phyloP scores from a whole-genome alignment of 2,888 invertebrate species.

The Drosophila borealis region DNA sequence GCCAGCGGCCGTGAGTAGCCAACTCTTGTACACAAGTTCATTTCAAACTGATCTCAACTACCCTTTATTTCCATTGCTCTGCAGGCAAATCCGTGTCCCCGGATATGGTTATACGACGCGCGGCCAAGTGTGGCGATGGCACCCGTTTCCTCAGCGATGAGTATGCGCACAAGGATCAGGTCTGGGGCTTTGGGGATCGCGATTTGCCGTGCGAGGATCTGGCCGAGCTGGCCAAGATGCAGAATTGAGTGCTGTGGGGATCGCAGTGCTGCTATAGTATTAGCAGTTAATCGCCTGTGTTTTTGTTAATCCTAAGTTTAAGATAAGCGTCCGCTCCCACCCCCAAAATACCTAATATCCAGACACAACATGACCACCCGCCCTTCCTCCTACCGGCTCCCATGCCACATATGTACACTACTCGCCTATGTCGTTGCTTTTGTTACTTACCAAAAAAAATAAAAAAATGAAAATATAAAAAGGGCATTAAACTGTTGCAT shows the following conservation, averaged over 20 bases:
- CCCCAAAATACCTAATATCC: constrained; percentile 4
- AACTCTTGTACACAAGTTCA: too few species aligned
- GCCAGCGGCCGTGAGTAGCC: constrained; percentile 89
- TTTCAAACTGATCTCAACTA: neutral
- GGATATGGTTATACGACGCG: constrained; percentile 87
- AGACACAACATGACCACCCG: too few species aligned
- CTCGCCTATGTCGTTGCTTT: constrained; percentile 40
- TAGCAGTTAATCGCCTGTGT: constrained; percentile 43
- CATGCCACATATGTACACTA: constrained; percentile 1
- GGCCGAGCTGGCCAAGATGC: constrained; percentile 86
- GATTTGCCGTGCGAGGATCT: constrained; percentile 87
- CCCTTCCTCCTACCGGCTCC: neutral
- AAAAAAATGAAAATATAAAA: too few species aligned
- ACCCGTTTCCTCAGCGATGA: constrained; percentile 85
- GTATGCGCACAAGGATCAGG: constrained; percentile 82
- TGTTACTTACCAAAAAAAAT: constrained; percentile 41
- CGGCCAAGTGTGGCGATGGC: constrained; percentile 87
- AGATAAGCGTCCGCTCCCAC: constrained; percentile 14
- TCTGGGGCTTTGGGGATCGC: constrained; percentile 89
- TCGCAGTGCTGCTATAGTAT: constrained; percentile 32
- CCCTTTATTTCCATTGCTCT: neutral
- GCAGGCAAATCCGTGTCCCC: constrained; percentile 87
- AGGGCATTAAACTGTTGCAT: constrained; percentile 56
- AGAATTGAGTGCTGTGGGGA: constrained; percentile 74
- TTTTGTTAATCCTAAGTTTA: constrained; percentile 54